Evolutionary conservation across 2,888 invertebrate genomes (phyloP).

Genomic region (Drosophila pegasa): DNA sequence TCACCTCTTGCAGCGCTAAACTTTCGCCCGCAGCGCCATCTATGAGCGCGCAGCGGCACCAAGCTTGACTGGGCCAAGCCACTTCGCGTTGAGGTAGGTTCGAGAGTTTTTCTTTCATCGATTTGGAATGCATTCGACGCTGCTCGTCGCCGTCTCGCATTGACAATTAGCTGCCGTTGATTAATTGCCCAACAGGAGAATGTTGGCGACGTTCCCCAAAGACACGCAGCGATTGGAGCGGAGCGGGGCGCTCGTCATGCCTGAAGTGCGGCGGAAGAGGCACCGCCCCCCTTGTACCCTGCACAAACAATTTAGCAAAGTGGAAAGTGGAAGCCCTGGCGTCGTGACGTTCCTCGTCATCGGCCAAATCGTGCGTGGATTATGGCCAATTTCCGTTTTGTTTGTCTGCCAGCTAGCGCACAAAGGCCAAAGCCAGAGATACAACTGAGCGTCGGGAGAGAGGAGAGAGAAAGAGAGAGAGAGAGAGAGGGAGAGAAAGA

Average conservation of each 20-base stretch:
- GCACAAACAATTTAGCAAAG: slow-evolving; percentile 69
- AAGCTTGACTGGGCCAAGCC: slow-evolving; percentile 47
- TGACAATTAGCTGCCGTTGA: slow-evolving; percentile 67
- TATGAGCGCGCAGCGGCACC: slow-evolving; percentile 22
- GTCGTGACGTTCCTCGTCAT: slow-evolving; percentile 22
- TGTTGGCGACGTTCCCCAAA: slow-evolving; percentile 58
- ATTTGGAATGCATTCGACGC: slow-evolving; percentile 70
- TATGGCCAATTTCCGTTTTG: slow-evolving; percentile 74
- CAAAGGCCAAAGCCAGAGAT: slow-evolving; percentile 32
- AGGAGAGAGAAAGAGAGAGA: no score
- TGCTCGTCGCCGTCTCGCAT: slow-evolving; percentile 43
- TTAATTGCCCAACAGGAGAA: slow-evolving; percentile 59
- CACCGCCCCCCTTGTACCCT: slow-evolving; percentile 2
- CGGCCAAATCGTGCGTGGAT: slow-evolving; percentile 71
- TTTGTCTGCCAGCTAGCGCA: slow-evolving; percentile 26
- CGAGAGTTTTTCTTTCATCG: slow-evolving; percentile 4
- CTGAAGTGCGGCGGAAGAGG: slow-evolving; percentile 38
- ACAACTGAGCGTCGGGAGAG: slow-evolving; percentile 8
- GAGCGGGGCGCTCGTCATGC: slow-evolving; percentile 29
- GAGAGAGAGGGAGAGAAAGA: no score
- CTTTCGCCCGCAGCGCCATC: slow-evolving; percentile 64
- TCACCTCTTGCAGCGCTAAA: not conserved
- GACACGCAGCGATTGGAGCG: not conserved
- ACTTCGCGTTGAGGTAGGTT: slow-evolving; percentile 65
- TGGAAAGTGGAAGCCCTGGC: slow-evolving; percentile 51